Evolutionary conservation across 2,797 vertebrate species (phyloP).

Genomic region (Ceryle rudis): DNA sequence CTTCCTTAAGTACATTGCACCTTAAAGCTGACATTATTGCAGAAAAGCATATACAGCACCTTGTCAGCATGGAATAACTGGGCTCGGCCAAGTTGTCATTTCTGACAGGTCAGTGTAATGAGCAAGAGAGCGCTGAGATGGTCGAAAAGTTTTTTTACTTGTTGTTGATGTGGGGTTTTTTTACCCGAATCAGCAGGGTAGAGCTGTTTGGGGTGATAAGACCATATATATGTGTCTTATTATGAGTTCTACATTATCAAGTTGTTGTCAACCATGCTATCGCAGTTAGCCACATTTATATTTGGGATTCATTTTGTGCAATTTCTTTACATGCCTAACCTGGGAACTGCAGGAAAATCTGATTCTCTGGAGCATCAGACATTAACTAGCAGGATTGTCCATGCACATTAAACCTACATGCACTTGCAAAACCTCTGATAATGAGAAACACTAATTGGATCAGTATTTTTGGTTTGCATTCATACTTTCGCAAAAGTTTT

Average conservation of each 20-base stretch:
- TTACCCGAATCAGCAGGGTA: slow-evolving; percentile 76
- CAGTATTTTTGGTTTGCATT: neutral
- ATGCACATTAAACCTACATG: neutral
- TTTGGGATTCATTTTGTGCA: slow-evolving; percentile 33
- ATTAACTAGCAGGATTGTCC: slow-evolving; percentile 1
- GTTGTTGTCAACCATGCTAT: slow-evolving; percentile 63
- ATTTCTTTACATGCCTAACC: slow-evolving; percentile 58
- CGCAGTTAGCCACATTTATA: slow-evolving; percentile 64
- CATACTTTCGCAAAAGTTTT: neutral
- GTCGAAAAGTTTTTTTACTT: slow-evolving; percentile 60
- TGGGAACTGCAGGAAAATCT: slow-evolving; percentile 29
- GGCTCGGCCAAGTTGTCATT: slow-evolving; percentile 80
- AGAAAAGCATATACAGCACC: slow-evolving; percentile 74
- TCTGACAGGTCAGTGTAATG: slow-evolving; percentile 83
- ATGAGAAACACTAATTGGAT: neutral
- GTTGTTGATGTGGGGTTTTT: neutral
- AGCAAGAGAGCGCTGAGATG: slow-evolving; percentile 80
- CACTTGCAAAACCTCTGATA: neutral
- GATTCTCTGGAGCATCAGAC: slow-evolving; percentile 25
- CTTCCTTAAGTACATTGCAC: slow-evolving; percentile 72
- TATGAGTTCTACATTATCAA: slow-evolving; percentile 76
- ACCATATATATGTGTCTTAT: slow-evolving; percentile 70
- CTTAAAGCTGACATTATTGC: slow-evolving; percentile 81
- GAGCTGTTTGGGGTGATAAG: slow-evolving; percentile 78
- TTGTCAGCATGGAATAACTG: slow-evolving; percentile 82